These are phyloP conservation scores for Electrona antarctica DNA, from an alignment of 2,113 vertebrate species.

Conservation along the genomic window DNA sequence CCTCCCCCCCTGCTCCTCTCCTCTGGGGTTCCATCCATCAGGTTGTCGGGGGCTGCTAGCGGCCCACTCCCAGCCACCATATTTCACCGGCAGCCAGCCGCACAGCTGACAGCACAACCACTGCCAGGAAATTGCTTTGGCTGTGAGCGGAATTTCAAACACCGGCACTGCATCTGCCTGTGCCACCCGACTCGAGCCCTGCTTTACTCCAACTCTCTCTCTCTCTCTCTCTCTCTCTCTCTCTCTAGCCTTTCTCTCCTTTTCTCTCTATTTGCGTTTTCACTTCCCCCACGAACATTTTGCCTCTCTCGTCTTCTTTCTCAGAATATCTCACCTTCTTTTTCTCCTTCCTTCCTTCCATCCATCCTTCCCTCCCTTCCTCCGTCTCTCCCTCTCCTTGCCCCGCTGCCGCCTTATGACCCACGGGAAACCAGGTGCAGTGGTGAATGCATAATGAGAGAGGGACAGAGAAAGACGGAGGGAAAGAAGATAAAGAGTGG, in stretches of 20 bases:
- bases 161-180: slow-evolving; percentile 80
- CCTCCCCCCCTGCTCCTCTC: slow-evolving; percentile 75
- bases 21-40: slow-evolving; percentile 94
- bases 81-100: slow-evolving; percentile 97
- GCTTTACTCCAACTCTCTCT: slow-evolving; percentile 40
- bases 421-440: slow-evolving; percentile 81
- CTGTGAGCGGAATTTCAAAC: slow-evolving; percentile 98
- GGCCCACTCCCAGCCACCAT: slow-evolving; percentile 92
- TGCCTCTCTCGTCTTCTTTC: slow-evolving; percentile 9
- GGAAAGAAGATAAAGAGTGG: slow-evolving; percentile 32
- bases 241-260: slow-evolving; percentile 54
- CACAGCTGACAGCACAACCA: slow-evolving; percentile 95
- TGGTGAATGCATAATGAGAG: slow-evolving; percentile 85
- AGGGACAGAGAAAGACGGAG: slow-evolving; percentile 17
- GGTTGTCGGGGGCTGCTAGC: slow-evolving; percentile 94
- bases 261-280: slow-evolving; percentile 19
- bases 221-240: slow-evolving; percentile 43
- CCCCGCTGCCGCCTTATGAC: slow-evolving; percentile 79
- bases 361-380: slow-evolving; percentile 22
- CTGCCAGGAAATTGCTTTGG: slow-evolving; percentile 95
- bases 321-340: slow-evolving; percentile 43
- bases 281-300: not conserved
- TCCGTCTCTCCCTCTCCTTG: slow-evolving; percentile 43
- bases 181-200: slow-evolving; percentile 72
- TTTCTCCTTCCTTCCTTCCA: slow-evolving; percentile 9